Base-by-base conservation (phyloP, 1,140 invertebrate genomes). In the Drosophila sulfurigaster region DNA sequence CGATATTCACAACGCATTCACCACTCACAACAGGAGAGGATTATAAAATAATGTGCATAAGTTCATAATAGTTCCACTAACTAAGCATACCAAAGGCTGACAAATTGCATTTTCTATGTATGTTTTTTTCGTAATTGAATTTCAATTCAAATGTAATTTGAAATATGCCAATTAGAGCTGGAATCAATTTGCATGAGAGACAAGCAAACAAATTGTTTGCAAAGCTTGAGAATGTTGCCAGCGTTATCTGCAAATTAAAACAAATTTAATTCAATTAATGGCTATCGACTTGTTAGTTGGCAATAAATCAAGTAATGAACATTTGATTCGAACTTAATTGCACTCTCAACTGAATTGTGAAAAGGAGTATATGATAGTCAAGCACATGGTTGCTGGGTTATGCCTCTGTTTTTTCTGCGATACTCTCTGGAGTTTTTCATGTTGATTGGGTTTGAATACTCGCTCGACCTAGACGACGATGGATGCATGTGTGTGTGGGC, bases 391-490 rank as follows among this genome's bases (percentile, higher is more conserved):
- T 54, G 11, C 16, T 1, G 11, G 5, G 3, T n/a, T 52, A 13
- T 30, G 1, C 63, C 48, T 57, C 63, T 32, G 57, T 51, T 70
- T 60, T 67, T 85, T 63, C 52, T 73, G 41, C 51, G 20, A 48
- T 48, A 57, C 38, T 65, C 60, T 41, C 52, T 74, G 45, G 52
- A 85, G 85, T 85, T 79, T 83, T 86, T 81, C 77, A 68, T 81
- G 75, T 75, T 88, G 72, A 82, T 88, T 87, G 68, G 65, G 69
- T 77, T 88, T 82, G 77, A 79, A 88, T 87, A 82, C 82, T 72
- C 76, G 76, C 45, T 64, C 59, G 52, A 25, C 68, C 48, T 5
- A 49, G 45, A 51, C 30, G 30, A 8, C 30, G 30, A 32, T 32
- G 30, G 7, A 32, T 32, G 6, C 25, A 35, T 73, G 62, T n/a